phyloP scores from a whole-genome alignment of 1,140 invertebrate genomes.

The Calycopis cecrops region DNA sequence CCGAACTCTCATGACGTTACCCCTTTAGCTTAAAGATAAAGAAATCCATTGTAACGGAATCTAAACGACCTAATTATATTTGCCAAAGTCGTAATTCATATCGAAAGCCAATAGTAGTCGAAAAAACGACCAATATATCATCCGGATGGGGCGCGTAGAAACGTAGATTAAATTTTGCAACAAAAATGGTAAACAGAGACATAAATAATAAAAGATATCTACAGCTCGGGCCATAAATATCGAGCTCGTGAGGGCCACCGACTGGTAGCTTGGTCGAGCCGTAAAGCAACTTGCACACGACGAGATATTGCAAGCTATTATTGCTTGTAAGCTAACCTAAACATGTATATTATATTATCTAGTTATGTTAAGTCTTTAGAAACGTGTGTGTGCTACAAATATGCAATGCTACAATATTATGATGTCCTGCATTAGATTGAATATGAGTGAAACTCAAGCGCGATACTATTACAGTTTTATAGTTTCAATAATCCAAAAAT shows the following conservation, averaged over 20 bases:
- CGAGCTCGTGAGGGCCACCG: slow-evolving; percentile 27
- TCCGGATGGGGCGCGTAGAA: slow-evolving; percentile 10
- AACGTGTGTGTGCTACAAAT: too few species aligned
- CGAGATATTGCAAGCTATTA: background rate
- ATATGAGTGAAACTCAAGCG: too few species aligned
- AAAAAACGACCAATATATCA: slow-evolving; percentile 10
- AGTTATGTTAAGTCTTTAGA: too few species aligned
- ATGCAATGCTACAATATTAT: too few species aligned
- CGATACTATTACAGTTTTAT: too few species aligned
- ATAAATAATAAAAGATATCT: slow-evolving; percentile 40
- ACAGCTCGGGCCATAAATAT: slow-evolving; percentile 30
- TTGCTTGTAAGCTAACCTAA: too few species aligned
- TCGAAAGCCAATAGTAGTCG: slow-evolving; percentile 2
- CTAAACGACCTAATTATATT: background rate
- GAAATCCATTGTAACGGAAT: too few species aligned
- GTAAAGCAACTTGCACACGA: slow-evolving; percentile 9
- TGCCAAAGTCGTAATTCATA: slow-evolving; percentile 1
- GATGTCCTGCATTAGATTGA: too few species aligned
- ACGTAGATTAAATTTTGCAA: slow-evolving; percentile 23
- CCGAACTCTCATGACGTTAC: too few species aligned
- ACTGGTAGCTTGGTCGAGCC: slow-evolving; percentile 17
- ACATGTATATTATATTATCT: too few species aligned
- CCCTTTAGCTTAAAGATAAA: too few species aligned
- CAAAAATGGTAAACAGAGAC: slow-evolving; percentile 42
- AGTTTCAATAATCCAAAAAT: too few species aligned